A percentile compares a stretch with the other conserved stretches of the same genome.
These are phyloP conservation scores for Alligator sinensis DNA, from an alignment of 2,113 vertebrate species.

Conservation along the genomic window DNA sequence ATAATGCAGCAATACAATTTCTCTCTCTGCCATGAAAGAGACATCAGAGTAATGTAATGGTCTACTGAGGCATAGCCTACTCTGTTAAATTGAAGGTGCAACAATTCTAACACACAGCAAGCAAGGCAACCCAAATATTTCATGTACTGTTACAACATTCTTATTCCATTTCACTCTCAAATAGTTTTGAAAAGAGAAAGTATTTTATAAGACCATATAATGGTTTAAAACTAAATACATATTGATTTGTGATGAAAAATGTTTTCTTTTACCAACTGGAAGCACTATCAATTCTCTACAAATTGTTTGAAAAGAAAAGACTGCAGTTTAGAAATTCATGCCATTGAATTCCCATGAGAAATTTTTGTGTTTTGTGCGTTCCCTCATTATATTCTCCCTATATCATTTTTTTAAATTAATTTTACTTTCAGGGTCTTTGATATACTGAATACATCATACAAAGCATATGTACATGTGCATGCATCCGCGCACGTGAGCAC, in stretches of 20 bases:
- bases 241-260: slow-evolving; percentile 42
- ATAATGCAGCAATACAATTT: slow-evolving; percentile 42
- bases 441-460: neutral
- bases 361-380: neutral
- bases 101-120: slow-evolving; percentile 37
- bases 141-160: slow-evolving; percentile 45
- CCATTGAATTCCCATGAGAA: neutral
- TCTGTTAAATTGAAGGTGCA: slow-evolving; percentile 51
- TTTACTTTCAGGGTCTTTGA: neutral
- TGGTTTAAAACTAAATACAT: slow-evolving; percentile 37
- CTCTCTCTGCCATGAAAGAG: slow-evolving; percentile 1
- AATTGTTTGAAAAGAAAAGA: neutral
- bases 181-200: slow-evolving; percentile 29
- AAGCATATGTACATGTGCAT: accelerated
- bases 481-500: too few relatives aligned
- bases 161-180: slow-evolving; percentile 58
- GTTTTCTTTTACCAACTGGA: slow-evolving; percentile 24
- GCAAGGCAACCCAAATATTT: slow-evolving; percentile 49
- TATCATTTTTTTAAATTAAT: neutral
- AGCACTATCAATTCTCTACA: slow-evolving; percentile 30
- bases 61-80: slow-evolving; percentile 55
- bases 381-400: neutral
- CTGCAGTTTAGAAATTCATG: slow-evolving; percentile 8
- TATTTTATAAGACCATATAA: slow-evolving; percentile 51
- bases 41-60: slow-evolving; percentile 52